Conservation (phyloP, 1,140 invertebrate species). For the Bombus waltoni region DNA sequence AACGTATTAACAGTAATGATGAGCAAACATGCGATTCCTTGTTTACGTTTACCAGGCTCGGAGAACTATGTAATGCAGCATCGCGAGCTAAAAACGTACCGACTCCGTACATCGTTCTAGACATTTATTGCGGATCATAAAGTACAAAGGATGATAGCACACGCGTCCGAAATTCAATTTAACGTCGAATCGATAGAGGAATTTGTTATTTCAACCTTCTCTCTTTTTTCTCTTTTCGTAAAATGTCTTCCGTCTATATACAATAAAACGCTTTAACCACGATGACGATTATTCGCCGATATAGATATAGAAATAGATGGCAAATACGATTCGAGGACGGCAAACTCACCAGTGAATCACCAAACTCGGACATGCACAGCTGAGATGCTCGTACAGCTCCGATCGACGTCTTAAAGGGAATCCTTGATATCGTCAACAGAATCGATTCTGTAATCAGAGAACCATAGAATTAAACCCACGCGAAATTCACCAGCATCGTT, state of each 20-base stretch:
- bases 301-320: not conserved
- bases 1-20: not conserved
- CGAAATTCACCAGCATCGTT: not conserved
- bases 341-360: conserved; percentile 50
- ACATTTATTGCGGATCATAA: not conserved
- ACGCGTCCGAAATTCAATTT: not conserved
- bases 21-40: not conserved
- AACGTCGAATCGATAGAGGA: not conserved
- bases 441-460: conserved; percentile 44
- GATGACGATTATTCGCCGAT: not conserved
- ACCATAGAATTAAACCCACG: not conserved
- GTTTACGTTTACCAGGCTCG: not conserved
- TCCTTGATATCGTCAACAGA: conserved; percentile 29
- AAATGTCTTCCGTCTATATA: not conserved
- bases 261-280: too few species aligned
- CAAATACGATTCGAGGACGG: not conserved
- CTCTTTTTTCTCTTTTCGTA: not conserved
- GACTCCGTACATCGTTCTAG: not conserved
- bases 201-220: not conserved
- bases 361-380: conserved; percentile 55
- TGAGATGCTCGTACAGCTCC: not conserved
- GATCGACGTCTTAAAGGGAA: conserved; percentile 20
- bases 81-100: not conserved
- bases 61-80: not conserved
- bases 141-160: not conserved